Evolutionary conservation across 2,888 invertebrate genomes (phyloP).

Genomic region (Thecocarcelia acutangulata): DNA sequence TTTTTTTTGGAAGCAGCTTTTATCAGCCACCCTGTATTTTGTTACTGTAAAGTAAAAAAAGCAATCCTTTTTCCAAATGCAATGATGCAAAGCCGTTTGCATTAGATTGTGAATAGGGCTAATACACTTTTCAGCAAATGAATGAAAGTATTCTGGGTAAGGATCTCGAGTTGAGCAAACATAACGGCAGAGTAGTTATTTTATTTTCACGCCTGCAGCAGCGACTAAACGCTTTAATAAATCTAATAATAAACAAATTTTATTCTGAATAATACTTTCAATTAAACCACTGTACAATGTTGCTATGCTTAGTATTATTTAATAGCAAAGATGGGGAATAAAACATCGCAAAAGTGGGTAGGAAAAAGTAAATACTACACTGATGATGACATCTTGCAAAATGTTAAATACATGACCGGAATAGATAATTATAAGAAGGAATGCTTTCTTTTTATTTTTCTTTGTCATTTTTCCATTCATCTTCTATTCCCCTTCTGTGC

Average conservation of each 20-base stretch:
- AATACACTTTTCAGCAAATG: too few species aligned
- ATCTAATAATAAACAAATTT: background rate
- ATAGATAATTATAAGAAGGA: constrained; percentile 74
- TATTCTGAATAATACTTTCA: background rate
- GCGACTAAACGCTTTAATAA: too few species aligned
- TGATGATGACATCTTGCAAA: constrained; percentile 75
- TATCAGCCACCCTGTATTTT: too few species aligned
- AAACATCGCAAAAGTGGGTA: background rate
- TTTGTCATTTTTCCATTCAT: constrained; percentile 1
- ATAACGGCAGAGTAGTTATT: too few species aligned
- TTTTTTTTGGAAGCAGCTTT: too few species aligned
- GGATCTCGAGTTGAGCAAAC: too few species aligned
- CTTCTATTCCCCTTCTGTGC: background rate
- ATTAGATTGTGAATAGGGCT: too few species aligned
- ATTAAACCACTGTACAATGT: background rate
- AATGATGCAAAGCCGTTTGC: too few species aligned
- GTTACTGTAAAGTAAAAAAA: too few species aligned
- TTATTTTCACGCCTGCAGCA: too few species aligned
- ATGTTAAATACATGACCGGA: constrained; percentile 76
- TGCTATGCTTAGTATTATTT: constrained; percentile 25
- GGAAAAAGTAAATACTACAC: constrained; percentile 48
- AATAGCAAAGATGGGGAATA: background rate
- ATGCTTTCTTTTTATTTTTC: constrained; percentile 12
- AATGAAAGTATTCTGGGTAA: too few species aligned
- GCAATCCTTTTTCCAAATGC: too few species aligned